Base-by-base conservation (phyloP, 2,797 vertebrate species). In the Emys orbicularis region DNA sequence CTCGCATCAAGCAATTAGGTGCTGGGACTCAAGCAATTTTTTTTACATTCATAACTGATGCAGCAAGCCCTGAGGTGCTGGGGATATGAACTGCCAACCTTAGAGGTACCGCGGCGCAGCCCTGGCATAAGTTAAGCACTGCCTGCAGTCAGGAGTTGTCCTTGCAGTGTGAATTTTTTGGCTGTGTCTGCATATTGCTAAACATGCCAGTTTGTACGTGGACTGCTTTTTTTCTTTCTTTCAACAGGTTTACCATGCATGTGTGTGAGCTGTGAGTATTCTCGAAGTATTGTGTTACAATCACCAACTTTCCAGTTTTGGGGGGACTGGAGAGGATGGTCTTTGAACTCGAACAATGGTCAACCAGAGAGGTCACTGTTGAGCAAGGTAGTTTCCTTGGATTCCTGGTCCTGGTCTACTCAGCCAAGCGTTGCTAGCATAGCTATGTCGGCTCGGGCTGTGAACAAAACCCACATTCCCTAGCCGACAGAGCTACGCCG, bases 321-420 rank as follows among this genome's bases (percentile, higher is more conserved):
- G 79, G 18, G 52, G 27, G 27, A 59, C 19, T 61, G 74, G 37
- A 77, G 50, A 7, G 25, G 49, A 90, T 92, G 87, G 8, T 1
- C 4, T 81, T 92, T 79, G 56, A 91, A 81, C 37, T 86, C 53
- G 49, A 84, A 0, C 12, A 68, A 91, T 19, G 49, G 27, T 31
- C 50, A 86, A 57, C 86, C 90, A 72, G 61, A 89, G 23, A n/a
- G 79, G 57, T 59, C 79, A 79, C 65, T 72, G 83, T 57, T 52
- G 29, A 65, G 47, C 0, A 12, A 21, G 21, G 6, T 27, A 82
- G 80, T 54, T 2, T 15, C n/a, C 82, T 68, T 89, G 65, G n/a
- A 19, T 68, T 37, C n/a, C 65, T 68, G n/a, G 16, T 37, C n/a
- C n/a, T 23, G 65, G 16, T 68, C n/a, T 68, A 68, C n/a, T 37